A percentile compares a stretch with the other conserved stretches of the same genome.
phyloP scores from a whole-genome alignment of 2,888 invertebrate species.

The Aromia moschata region DNA sequence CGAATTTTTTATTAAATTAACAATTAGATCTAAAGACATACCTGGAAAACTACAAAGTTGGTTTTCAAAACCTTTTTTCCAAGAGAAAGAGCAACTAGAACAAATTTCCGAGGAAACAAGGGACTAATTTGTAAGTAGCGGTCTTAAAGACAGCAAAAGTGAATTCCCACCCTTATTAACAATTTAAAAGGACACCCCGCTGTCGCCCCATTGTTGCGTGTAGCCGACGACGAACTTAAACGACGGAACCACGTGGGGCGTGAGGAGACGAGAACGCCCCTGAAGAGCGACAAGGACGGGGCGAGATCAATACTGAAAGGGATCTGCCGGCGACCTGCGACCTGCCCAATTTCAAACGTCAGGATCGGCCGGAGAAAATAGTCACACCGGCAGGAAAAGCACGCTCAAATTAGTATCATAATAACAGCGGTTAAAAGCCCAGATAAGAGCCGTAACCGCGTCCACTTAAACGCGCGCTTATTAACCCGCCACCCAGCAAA shows the following conservation, averaged over 20 bases:
- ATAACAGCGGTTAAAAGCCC: not conserved
- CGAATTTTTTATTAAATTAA: too few species aligned
- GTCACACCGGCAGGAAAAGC: constrained; percentile 10
- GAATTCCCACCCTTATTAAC: not conserved
- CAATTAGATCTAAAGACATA: too few species aligned
- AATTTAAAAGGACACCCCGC: not conserved
- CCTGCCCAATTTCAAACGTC: constrained; percentile 39
- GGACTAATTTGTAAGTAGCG: not conserved
- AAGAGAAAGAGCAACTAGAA: too few species aligned
- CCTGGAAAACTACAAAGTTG: too few species aligned
- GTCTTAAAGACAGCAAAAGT: not conserved
- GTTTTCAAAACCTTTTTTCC: too few species aligned
- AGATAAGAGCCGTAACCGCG: not conserved
- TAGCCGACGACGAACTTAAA: not conserved
- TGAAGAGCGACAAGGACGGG: constrained; percentile 43
- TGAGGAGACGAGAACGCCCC: constrained; percentile 34
- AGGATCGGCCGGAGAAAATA: not conserved
- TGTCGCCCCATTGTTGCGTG: not conserved
- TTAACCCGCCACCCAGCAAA: constrained; percentile 34
- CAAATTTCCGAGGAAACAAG: too few species aligned
- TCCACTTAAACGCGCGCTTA: constrained; percentile 3
- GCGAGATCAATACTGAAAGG: constrained; percentile 52
- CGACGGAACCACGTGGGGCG: constrained; percentile 49
- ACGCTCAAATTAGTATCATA: not conserved
- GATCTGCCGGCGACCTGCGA: constrained; percentile 33